Percentiles rank a stretch among this genome's conserved stretches.
Conservation (phyloP, 1,140 invertebrate species). For the Lordiphosa mommai region DNA sequence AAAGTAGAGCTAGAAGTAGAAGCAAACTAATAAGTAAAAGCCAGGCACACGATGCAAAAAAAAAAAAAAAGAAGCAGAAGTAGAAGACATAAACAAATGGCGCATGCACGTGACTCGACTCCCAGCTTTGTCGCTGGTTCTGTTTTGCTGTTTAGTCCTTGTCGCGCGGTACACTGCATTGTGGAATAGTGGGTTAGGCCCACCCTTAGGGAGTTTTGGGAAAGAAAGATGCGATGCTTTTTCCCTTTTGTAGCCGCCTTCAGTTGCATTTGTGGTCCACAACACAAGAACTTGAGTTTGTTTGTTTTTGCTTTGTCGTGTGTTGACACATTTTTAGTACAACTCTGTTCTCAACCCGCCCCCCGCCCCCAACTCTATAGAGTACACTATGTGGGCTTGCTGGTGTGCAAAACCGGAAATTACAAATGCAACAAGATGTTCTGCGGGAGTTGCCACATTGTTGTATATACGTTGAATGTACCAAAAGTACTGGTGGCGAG, state of each 20-base stretch:
- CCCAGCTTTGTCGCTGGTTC: not conserved
- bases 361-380: not conserved
- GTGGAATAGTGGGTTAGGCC: not conserved
- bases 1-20: conserved; percentile 11
- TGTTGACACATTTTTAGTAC: conserved; percentile 68
- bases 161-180: conserved; percentile 3
- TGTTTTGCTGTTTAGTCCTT: conserved; percentile 3
- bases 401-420: conserved; percentile 58
- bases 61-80: conserved; percentile 12
- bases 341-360: not conserved
- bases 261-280: conserved; percentile 5
- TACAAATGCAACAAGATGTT: conserved; percentile 73
- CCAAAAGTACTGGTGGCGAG: no score
- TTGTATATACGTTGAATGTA: conserved; percentile 4
- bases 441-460: conserved; percentile 45
- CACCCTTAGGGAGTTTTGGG: not conserved
- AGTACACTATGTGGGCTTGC: not conserved
- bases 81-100: conserved; percentile 57
- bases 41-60: conserved; percentile 6
- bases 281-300: conserved; percentile 59
- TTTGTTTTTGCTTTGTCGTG: conserved; percentile 69
- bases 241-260: conserved; percentile 3
- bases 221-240: conserved; percentile 3
- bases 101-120: conserved; percentile 41
- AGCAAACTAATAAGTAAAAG: conserved; percentile 39